Evolutionary conservation across 37 sponge, comb jelly and placozoan species (phyloP).

Genomic region (Corticium candelabrum): DNA sequence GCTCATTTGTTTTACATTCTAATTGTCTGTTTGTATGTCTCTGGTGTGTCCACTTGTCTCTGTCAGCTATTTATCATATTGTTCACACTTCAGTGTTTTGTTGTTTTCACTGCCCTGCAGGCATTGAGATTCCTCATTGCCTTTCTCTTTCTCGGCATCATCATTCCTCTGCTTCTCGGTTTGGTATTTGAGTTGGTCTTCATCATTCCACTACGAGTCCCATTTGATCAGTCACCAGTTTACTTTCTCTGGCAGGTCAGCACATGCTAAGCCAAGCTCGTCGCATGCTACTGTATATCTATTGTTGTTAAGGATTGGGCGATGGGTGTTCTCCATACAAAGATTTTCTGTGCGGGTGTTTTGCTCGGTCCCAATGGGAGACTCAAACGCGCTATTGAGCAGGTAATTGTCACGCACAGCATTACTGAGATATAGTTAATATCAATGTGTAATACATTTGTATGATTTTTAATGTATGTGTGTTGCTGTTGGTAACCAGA

Average conservation of each 20-base stretch:
- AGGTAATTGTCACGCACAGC: slow-evolving; percentile 17
- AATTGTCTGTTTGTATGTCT: no score
- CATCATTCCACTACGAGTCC: slow-evolving; percentile 79
- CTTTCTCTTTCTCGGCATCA: slow-evolving; percentile 55
- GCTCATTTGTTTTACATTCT: no score
- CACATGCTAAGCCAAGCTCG: not conserved
- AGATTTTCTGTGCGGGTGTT: slow-evolving; percentile 87
- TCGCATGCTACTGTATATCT: not conserved
- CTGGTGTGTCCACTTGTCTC: no score
- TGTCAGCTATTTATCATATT: no score
- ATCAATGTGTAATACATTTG: no score
- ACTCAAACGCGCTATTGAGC: slow-evolving; percentile 72
- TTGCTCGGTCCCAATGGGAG: slow-evolving; percentile 64
- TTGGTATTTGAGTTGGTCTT: slow-evolving; percentile 70
- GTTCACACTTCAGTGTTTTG: no score
- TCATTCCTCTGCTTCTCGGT: slow-evolving; percentile 85
- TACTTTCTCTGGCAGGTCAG: slow-evolving; percentile 77
- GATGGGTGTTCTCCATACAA: slow-evolving; percentile 77
- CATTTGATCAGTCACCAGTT: slow-evolving; percentile 72
- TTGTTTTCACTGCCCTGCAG: slow-evolving; percentile 15
- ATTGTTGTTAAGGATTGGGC: slow-evolving; percentile 98
- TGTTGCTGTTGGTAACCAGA: no score
- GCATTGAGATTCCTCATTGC: slow-evolving; percentile 60
- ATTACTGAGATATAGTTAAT: no score
- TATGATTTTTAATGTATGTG: no score